These are phyloP conservation scores for Acanthosepion lycidas DNA, from an alignment of 2,888 invertebrate genomes.

Conservation along the genomic window DNA sequence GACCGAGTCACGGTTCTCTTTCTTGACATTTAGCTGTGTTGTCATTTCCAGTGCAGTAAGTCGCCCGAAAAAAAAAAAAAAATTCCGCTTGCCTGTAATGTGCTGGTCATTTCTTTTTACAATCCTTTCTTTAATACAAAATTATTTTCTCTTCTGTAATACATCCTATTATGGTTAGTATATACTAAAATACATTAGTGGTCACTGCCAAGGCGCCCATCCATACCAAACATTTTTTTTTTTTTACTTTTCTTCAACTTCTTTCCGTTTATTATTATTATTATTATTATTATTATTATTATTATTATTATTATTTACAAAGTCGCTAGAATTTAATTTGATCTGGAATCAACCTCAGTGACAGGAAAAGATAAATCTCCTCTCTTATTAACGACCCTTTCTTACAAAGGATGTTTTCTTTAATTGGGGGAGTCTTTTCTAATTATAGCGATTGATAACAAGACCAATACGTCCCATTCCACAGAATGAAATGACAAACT, in stretches of 20 bases:
- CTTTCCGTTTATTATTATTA: not conserved
- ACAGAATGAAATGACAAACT: too few relatives aligned
- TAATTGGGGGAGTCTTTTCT: too few relatives aligned
- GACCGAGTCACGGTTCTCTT: conserved; percentile 17
- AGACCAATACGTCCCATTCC: too few relatives aligned
- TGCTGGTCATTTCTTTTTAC: conserved; percentile 35
- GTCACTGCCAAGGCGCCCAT: not conserved
- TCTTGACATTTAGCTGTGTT: conserved; percentile 45
- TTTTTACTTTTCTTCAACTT: not conserved
- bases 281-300: not conserved
- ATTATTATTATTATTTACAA: too few relatives aligned
- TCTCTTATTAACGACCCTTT: too few relatives aligned
- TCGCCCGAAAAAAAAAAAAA: not conserved
- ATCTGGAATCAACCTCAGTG: too few relatives aligned
- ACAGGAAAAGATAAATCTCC: too few relatives aligned
- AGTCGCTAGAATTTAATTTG: too few relatives aligned
- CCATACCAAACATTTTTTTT: not conserved
- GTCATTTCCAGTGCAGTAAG: conserved; percentile 45
- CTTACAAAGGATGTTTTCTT: too few relatives aligned
- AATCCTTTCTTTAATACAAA: conserved; percentile 4
- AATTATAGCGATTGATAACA: too few relatives aligned
- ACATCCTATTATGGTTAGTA: not conserved
- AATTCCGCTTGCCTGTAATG: conserved; percentile 45
- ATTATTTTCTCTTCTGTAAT: not conserved
- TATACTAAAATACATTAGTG: not conserved